Percentiles rank a stretch among this genome's conserved stretches.
These are phyloP conservation scores for Eugnorisma glareosa DNA, from an alignment of 2,888 invertebrate species.

Conservation along the genomic window DNA sequence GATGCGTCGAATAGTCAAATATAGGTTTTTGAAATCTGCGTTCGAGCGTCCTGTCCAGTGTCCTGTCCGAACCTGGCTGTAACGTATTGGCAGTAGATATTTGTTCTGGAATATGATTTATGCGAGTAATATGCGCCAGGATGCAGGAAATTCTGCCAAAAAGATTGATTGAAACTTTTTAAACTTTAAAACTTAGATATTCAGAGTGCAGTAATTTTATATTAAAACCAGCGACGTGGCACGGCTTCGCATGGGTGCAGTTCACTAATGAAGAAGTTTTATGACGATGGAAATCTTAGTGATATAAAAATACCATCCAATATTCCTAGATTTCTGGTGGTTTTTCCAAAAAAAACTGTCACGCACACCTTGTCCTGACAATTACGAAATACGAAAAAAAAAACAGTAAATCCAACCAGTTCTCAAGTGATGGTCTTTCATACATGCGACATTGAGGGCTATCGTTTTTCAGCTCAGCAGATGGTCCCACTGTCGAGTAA, in stretches of 20 bases:
- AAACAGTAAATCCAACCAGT: neutral
- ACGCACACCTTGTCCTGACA: neutral
- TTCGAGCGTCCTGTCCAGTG: neutral
- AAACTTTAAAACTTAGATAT: slow-evolving; percentile 9
- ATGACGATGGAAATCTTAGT: neutral
- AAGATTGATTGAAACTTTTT: slow-evolving; percentile 28
- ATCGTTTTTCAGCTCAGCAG: no score
- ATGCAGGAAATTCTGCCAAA: slow-evolving; percentile 34
- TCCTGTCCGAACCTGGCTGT: neutral
- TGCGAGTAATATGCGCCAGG: slow-evolving; percentile 38
- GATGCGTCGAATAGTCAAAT: neutral
- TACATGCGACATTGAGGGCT: neutral
- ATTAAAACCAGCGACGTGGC: neutral
- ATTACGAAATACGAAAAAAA: neutral
- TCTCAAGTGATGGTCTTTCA: neutral
- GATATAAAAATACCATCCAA: neutral
- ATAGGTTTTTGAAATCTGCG: slow-evolving; percentile 3
- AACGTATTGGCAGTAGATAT: slow-evolving; percentile 24
- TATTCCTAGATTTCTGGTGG: neutral
- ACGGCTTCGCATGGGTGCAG: neutral
- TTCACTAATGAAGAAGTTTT: neutral
- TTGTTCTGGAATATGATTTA: slow-evolving; percentile 44
- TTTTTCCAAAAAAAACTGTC: neutral
- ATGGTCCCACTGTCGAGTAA: no score
- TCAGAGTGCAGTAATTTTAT: neutral